Evolutionary conservation across 2,888 invertebrate genomes (phyloP).

Genomic region (Epirrita christyi): DNA sequence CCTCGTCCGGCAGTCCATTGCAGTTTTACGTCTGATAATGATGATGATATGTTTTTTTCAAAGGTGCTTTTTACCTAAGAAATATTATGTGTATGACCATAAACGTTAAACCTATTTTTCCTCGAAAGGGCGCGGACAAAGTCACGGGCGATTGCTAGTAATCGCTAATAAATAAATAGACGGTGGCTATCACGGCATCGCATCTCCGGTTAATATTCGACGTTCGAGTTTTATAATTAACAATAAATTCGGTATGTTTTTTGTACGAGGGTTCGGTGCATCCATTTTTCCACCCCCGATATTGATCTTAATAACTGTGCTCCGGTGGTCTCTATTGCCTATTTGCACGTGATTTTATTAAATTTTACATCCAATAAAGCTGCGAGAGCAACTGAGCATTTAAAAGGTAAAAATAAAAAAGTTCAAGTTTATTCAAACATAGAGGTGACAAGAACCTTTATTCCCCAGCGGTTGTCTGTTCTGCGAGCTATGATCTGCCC

Average conservation of each 20-base stretch:
- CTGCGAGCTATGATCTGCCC: too few relatives aligned
- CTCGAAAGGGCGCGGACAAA: constrained; percentile 1
- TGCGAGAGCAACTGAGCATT: constrained; percentile 13
- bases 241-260: constrained; percentile 83
- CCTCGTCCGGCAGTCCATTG: too few relatives aligned
- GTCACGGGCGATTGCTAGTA: constrained; percentile 23
- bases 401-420: background rate
- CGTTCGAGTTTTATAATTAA: constrained; percentile 83
- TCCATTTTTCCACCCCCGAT: constrained; percentile 76
- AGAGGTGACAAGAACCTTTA: too few relatives aligned
- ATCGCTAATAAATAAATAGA: constrained; percentile 79
- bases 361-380: constrained; percentile 27
- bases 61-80: too few relatives aligned
- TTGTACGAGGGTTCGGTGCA: constrained; percentile 69
- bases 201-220: constrained; percentile 80
- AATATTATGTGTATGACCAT: too few relatives aligned
- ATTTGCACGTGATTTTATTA: constrained; percentile 44
- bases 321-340: constrained; percentile 57
- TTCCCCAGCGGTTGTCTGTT: too few relatives aligned
- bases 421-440: too few relatives aligned
- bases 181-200: constrained; percentile 71
- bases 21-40: too few relatives aligned
- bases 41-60: too few relatives aligned
- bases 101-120: background rate
- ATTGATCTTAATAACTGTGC: constrained; percentile 74